A percentile compares a stretch with the other conserved stretches of the same genome.
Evolutionary conservation across 2,797 vertebrate species (phyloP).

Genomic region (Poecilia velifera): DNA sequence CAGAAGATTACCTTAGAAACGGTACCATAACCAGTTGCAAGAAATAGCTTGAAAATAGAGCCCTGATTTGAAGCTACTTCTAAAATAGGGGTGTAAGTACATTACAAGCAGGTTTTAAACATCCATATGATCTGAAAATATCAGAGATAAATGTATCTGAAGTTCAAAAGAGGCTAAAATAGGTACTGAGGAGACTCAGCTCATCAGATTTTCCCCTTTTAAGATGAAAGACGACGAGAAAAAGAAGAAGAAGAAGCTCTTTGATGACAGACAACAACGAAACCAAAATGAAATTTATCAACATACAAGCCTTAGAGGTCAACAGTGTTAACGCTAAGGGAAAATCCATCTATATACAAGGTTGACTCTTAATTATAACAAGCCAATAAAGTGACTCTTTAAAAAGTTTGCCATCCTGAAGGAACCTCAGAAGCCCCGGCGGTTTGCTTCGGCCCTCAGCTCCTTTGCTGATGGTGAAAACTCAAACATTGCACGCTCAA

Average conservation of each 20-base stretch:
- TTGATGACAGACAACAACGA: slow-evolving; percentile 10
- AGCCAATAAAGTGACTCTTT: slow-evolving; percentile 1
- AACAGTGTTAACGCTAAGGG: slow-evolving; percentile 17
- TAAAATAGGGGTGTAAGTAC: slow-evolving; percentile 28
- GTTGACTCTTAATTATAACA: slow-evolving; percentile 10
- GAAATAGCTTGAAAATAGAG: slow-evolving; percentile 40
- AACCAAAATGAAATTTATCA: background rate
- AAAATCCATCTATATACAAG: slow-evolving; percentile 13
- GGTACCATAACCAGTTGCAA: slow-evolving; percentile 48
- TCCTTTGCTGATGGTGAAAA: slow-evolving; percentile 21
- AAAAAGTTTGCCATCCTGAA: slow-evolving; percentile 20
- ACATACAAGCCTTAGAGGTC: slow-evolving; percentile 24
- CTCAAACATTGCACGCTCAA: slow-evolving; percentile 20
- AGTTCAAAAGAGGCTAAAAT: slow-evolving; percentile 41
- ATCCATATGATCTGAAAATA: slow-evolving; percentile 48
- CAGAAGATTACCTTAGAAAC: slow-evolving; percentile 58
- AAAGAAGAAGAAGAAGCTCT: background rate
- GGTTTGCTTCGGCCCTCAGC: slow-evolving; percentile 15
- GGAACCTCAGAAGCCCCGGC: slow-evolving; percentile 15
- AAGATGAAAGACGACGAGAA: slow-evolving; percentile 34
- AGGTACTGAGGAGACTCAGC: slow-evolving; percentile 34
- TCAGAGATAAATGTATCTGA: slow-evolving; percentile 57
- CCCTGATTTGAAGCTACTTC: slow-evolving; percentile 27
- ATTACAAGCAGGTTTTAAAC: slow-evolving; percentile 29
- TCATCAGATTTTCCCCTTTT: slow-evolving; percentile 50